Base-by-base conservation (phyloP, 2,797 vertebrate species). In the Vireo griseus region DNA sequence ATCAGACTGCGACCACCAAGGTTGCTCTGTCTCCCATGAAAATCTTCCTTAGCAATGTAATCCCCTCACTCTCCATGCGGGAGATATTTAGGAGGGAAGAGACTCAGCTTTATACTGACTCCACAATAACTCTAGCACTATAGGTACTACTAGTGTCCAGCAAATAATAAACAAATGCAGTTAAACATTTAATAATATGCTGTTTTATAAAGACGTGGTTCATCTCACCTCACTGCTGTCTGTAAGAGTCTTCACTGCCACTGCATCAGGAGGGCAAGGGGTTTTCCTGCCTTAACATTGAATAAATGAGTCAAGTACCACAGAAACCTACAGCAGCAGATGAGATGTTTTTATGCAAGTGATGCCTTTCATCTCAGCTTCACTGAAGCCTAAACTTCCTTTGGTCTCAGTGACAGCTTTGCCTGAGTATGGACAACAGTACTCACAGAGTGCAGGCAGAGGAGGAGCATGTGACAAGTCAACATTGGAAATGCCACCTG, bases 391-490 rank as follows among this genome's bases (percentile, higher is more conserved):
- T 80, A 71, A 92, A 84, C 22, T 82, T 67, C 35, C 26, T 35
- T 62, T 54, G 31, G 59, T 91, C 81, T 88, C 69, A 73, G 57
- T 22, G 45, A 61, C 47, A 77, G 24, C 68, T 80, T 69, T 74
- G 59, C 51, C 88, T 25, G 28, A 31, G 5, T 55, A 52, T 0
- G 3, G n/a, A 40, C 21, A 83, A 45, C 31, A 50, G 57, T 42
- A 37, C 20, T 17, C 39, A 31, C 2, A 12, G n/a, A 61, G 39
- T 0, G 1, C 61, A 63, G 26, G 39, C 47, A 71, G 11, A 0
- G 0, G 35, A 52, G 28, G 11, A 82, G 39, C 0, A 0, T 3
- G 4, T 29, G 24, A 33, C 31, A 45, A 81, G 35, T 13, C 18
- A 59, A 26, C 6, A 20, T 1, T 2, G 5, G 35, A 15, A 9